Evolutionary conservation across 2,888 invertebrate genomes (phyloP).

Genomic region (Coelinius sp.): DNA sequence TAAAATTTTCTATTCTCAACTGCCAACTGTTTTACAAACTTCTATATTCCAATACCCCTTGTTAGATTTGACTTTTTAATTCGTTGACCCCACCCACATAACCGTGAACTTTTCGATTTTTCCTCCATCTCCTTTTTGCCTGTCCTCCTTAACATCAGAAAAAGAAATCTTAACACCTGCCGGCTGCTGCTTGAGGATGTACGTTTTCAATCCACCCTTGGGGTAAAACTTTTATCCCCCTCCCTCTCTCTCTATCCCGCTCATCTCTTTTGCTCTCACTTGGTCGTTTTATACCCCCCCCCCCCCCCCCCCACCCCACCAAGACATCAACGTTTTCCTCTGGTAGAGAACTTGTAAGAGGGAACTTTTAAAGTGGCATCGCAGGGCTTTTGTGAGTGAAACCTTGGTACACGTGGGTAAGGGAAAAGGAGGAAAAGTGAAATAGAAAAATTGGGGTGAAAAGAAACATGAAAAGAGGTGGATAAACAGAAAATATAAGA

Average conservation of each 20-base stretch:
- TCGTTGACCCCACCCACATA: conserved; percentile 23
- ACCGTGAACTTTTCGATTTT: conserved; percentile 27
- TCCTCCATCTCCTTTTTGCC: not conserved
- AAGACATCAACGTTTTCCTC: conserved; percentile 16
- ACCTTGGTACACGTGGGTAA: conserved; percentile 10
- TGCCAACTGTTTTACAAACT: not conserved
- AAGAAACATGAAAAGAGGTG: not conserved
- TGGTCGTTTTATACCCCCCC: not conserved
- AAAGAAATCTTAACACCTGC: conserved; percentile 38
- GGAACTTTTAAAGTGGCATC: conserved; percentile 37
- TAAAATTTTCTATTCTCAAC: conserved; percentile 9
- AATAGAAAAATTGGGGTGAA: conserved; percentile 6
- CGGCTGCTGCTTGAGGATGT: conserved; percentile 35
- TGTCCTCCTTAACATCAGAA: conserved; percentile 12
- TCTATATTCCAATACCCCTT: conserved; percentile 32
- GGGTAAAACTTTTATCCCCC: conserved; percentile 28
- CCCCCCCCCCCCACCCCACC: not conserved
- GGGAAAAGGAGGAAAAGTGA: conserved; percentile 8
- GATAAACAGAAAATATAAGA: not conserved
- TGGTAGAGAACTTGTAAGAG: conserved; percentile 23
- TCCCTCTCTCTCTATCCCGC: not conserved
- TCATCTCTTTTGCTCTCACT: not conserved
- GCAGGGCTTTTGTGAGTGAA: conserved; percentile 32
- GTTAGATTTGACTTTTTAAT: conserved; percentile 37
- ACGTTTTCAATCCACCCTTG: conserved; percentile 36